phyloP scores from a whole-genome alignment of 2,113 vertebrate genomes.

The Girardinichthys multiradiatus region DNA sequence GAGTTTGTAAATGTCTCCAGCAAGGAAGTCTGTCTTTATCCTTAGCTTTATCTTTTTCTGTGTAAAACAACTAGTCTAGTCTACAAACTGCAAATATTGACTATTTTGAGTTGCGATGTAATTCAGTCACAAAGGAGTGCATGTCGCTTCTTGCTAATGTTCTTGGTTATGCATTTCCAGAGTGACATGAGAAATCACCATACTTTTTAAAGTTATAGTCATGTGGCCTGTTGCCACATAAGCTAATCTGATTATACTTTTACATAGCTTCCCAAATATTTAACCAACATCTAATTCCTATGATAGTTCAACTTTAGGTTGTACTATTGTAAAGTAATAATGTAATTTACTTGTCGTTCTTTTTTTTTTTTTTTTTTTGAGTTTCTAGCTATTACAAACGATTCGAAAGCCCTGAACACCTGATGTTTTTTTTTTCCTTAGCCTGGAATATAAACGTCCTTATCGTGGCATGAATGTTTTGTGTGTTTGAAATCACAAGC shows the following conservation, averaged over 20 bases:
- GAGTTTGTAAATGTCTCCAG: slow-evolving; percentile 38
- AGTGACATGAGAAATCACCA: slow-evolving; percentile 35
- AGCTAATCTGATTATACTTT: slow-evolving; percentile 33
- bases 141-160: slow-evolving; percentile 65
- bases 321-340: slow-evolving; percentile 36
- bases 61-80: slow-evolving; percentile 59
- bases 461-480: slow-evolving; percentile 44
- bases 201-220: slow-evolving; percentile 42
- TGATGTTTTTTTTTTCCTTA: slow-evolving; percentile 45
- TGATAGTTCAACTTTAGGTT: slow-evolving; percentile 9
- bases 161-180: slow-evolving; percentile 46
- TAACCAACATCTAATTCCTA: slow-evolving; percentile 4
- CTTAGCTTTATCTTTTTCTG: slow-evolving; percentile 26
- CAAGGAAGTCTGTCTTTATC: slow-evolving; percentile 33
- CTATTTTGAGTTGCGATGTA: slow-evolving; percentile 66
- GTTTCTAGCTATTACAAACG: slow-evolving; percentile 23
- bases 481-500: slow-evolving; percentile 51
- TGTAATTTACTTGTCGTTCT: slow-evolving; percentile 26
- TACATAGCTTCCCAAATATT: slow-evolving; percentile 24
- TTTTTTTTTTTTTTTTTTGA: slow-evolving; percentile 28
- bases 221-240: slow-evolving; percentile 43
- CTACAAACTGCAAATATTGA: slow-evolving; percentile 67
- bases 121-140: slow-evolving; percentile 60
- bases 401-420: slow-evolving; percentile 30
- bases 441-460: slow-evolving; percentile 43